phyloP scores from a whole-genome alignment of 2,797 vertebrate genomes.

The Poecilia gillii region DNA sequence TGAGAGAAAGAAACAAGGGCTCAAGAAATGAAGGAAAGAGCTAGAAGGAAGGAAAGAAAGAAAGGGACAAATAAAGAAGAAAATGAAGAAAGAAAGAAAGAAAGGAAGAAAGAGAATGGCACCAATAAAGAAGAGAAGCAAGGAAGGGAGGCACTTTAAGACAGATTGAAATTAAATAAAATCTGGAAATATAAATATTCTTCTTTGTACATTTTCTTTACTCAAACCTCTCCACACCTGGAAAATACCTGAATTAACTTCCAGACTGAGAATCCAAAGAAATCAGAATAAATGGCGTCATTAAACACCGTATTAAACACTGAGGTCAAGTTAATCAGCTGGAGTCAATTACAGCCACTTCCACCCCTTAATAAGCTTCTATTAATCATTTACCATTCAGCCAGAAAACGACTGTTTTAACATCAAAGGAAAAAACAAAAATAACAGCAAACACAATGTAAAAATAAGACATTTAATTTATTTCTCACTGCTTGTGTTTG shows the following conservation, averaged over 20 bases:
- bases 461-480: not conserved
- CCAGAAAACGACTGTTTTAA: not conserved
- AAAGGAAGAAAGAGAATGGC: not conserved
- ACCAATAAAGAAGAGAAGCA: not conserved
- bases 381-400: not conserved
- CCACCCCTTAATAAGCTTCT: not conserved
- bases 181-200: not conserved
- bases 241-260: not conserved
- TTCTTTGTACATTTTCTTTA: not conserved
- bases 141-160: not conserved
- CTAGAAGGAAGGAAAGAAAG: not conserved
- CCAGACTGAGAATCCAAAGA: not conserved
- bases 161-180: not conserved
- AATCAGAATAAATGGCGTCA: not conserved
- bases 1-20: not conserved
- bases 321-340: not conserved
- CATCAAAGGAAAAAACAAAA: not conserved
- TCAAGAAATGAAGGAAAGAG: not conserved
- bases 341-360: slow-evolving; percentile 2
- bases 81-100: not conserved
- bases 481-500: not conserved
- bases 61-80: not conserved
- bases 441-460: not conserved
- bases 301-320: not conserved
- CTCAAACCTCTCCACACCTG: not conserved